Conservation (phyloP, 2,797 vertebrate species). For the Botia almorhae region DNA sequence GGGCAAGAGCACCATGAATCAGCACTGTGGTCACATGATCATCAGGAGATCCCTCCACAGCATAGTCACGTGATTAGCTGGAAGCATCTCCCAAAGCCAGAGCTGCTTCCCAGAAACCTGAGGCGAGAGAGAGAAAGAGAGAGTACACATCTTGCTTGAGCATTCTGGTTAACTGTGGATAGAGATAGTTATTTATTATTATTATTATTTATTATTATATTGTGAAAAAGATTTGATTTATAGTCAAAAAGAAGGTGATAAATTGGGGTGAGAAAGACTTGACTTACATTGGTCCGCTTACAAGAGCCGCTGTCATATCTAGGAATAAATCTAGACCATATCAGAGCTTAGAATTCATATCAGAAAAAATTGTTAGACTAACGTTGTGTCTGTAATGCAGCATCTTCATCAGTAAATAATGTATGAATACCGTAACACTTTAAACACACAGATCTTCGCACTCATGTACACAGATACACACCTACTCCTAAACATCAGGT, state of each 20-base stretch:
- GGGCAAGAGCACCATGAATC: constrained; percentile 50
- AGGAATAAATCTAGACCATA: too few species aligned
- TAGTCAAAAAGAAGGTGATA: too few species aligned
- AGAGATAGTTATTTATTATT: too few species aligned
- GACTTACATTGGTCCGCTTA: too few species aligned
- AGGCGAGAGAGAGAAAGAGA: constrained; percentile 19
- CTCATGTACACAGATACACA: background rate
- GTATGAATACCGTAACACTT: background rate
- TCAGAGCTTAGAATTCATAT: too few species aligned
- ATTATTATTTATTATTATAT: too few species aligned
- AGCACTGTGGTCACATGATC: constrained; percentile 60
- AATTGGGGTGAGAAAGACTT: background rate
- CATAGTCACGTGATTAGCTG: constrained; percentile 61
- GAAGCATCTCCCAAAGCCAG: constrained; percentile 58
- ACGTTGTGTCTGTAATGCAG: too few species aligned
- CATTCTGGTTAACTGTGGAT: background rate
- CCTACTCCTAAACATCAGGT: background rate
- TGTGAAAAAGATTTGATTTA: too few species aligned
- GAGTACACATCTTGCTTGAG: background rate
- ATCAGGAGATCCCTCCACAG: constrained; percentile 61
- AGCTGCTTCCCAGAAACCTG: constrained; percentile 64
- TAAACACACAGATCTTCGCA: background rate
- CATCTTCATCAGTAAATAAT: too few species aligned
- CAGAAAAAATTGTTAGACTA: too few species aligned
- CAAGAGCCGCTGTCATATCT: too few species aligned